Base-by-base conservation (phyloP, 2,797 vertebrate genomes). In the Gobionotothen gibberifrons region DNA sequence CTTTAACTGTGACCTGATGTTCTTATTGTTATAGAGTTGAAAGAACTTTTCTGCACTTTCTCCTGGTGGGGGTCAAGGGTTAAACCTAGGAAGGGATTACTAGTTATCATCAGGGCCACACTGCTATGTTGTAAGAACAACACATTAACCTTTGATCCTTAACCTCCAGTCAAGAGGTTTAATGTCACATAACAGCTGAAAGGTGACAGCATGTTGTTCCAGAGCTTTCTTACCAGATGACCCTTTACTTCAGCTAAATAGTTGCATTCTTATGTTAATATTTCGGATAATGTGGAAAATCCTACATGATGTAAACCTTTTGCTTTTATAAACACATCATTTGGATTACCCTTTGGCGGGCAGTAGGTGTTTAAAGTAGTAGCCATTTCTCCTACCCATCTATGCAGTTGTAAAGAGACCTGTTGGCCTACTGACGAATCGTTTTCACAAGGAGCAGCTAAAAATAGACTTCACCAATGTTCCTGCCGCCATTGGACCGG, bases 381-480 rank as follows among this genome's bases (percentile, higher is more conserved):
- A 74, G 48, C 32, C 71, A 52, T 80, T 83, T 72, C 59, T 78
- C 80, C 73, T 59, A 58, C 52, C 58, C 60, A 59, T 89, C 64
- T 82, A 55, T 83, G 69, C 73, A 63, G 77, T 77, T 81, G 71
- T 82, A 86, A 74, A 79, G 78, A 84, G 74, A 86, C 72, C 76
- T 84, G 73, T 68, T 78, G 85, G 32, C 77, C 79, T 69, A 69
- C 84, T 83, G 78, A 81, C 64, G 46, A 79, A 75, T 87, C 69
- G 43, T 85, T 85, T 80, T 79, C 85, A 87, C 61, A 39, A 73
- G 68, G 47, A 89, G 79, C 32, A 49, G 59, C 86, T 93, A 92
- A 86, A 93, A 91, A 91, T 93, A 93, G 88, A 69, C 17, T 0
- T 40, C 59, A 73, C 71, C 71, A 81, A 83, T 87, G 85, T 71